Conservation (phyloP, 1,140 invertebrate species). For the Melitaea cinxia region DNA sequence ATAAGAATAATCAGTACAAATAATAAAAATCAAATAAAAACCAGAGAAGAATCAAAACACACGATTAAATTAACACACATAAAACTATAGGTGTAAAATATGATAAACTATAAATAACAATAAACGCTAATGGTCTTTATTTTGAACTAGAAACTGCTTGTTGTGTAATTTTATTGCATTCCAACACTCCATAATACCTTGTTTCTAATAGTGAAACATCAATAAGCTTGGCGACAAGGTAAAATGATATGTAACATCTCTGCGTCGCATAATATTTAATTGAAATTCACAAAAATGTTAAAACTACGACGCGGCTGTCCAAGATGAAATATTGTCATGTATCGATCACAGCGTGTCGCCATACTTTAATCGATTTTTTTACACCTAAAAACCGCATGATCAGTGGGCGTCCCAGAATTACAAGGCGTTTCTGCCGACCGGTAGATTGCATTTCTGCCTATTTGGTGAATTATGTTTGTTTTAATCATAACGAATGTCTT, state of each 20-base stretch:
- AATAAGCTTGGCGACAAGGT: conserved; percentile 59
- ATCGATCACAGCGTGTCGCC: conserved; percentile 78
- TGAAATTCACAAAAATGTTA: conserved; percentile 75
- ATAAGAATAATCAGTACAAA: not conserved
- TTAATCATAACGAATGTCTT: conserved; percentile 65
- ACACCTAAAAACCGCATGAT: conserved; percentile 78
- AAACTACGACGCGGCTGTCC: conserved; percentile 66
- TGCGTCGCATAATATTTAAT: conserved; percentile 68
- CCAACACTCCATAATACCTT: conserved; percentile 42
- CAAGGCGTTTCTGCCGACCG: conserved; percentile 72
- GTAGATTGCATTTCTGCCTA: conserved; percentile 57
- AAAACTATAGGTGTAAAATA: conserved; percentile 14
- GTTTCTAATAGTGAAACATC: conserved; percentile 46
- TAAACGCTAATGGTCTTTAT: conserved; percentile 19
- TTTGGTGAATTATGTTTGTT: conserved; percentile 76
- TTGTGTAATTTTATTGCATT: conserved; percentile 44
- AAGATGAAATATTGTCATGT: conserved; percentile 77
- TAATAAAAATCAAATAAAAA: not conserved
- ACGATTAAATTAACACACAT: conserved; percentile 25
- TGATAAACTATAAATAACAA: conserved; percentile 26
- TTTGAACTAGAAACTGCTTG: conserved; percentile 36
- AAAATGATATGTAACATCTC: conserved; percentile 67
- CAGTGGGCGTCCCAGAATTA: conserved; percentile 72
- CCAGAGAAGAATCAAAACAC: not conserved
- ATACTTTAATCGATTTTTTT: conserved; percentile 80